Conservation (phyloP, 2,113 vertebrate genomes). For the Malurus melanocephalus region DNA sequence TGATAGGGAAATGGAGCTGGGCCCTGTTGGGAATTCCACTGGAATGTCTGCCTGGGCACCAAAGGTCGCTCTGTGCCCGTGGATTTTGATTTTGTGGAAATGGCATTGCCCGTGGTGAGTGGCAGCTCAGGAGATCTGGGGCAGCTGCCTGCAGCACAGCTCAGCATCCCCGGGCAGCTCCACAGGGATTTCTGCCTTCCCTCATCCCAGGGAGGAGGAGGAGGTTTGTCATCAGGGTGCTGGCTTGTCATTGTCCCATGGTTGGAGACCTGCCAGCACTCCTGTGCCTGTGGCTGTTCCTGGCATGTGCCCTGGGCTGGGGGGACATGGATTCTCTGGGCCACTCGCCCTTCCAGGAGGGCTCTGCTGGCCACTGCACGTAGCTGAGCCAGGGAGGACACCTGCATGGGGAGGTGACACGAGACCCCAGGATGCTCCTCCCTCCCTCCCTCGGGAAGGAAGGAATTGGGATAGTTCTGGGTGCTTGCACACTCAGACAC, state of each 20-base stretch:
- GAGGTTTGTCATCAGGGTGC: fast-evolving
- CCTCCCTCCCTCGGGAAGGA: background rate
- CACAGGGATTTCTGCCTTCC: background rate
- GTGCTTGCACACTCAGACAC: background rate
- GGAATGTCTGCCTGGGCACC: background rate
- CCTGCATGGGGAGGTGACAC: background rate
- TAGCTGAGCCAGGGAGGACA: background rate
- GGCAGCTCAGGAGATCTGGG: fast-evolving
- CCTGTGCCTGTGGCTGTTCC: background rate
- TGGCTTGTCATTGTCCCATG: fast-evolving
- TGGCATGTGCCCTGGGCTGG: background rate
- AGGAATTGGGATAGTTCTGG: background rate
- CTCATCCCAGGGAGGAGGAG: background rate
- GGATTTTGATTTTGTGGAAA: background rate
- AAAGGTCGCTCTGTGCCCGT: fast-evolving
- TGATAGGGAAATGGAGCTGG: background rate
- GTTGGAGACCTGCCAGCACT: fast-evolving
- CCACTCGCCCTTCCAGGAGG: background rate
- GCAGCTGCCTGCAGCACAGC: background rate
- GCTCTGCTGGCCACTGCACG: fast-evolving
- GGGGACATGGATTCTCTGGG: fast-evolving
- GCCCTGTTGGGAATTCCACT: fast-evolving
- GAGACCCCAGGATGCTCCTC: background rate
- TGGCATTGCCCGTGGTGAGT: fast-evolving
- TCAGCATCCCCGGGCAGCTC: background rate